Evolutionary conservation across 1,140 invertebrate genomes (phyloP), one percentile per base, ranked within the genome.

Genomic region (Drosophila ambigua): DNA sequence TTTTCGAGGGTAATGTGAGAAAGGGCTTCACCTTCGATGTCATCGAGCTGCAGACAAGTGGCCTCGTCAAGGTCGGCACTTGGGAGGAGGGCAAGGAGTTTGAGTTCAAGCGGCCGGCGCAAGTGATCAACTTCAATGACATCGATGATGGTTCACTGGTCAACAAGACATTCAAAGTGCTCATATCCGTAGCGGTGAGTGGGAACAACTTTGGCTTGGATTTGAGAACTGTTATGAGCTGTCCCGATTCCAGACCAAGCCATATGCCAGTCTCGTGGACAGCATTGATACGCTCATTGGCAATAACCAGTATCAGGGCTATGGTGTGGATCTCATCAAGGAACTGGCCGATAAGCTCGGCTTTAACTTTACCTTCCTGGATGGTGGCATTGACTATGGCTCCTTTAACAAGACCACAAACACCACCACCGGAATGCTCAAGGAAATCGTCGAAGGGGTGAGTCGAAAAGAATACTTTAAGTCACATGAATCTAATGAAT

Each of bases 371-470:
- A 96, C 95, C 0, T 95, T 98, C 76, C 93, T 94, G 23, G 93
- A 96, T 26, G 96, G 97, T 78, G 93, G 93, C 23, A 96, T 97
- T 85, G 76, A 90, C 53, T 97, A 98, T 92, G 98, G 97, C 5
- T 93, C 92, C 9, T 93, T 93, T 5, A 93, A 96, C 82, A 92
- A 93, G 16, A 92, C 91, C 43, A 95, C 94, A 1, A 93, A 94
- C 4, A 92, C 95, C 81, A 98, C 98, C 95, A 95, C 95, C 74
- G 98, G 98, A 66, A 97, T 99, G 95, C 94, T 98, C 4, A 94
- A 95, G 55, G 95, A 97, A 92, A 94, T 98, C 31, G 95, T 97
- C 16, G 94, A 95, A 66, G 94, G 95, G 51, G 96, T 97, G 93
- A 93, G 93, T 93, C 4, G 0, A 0, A 9, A 4, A 11, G 5